Conservation (phyloP, 1,140 invertebrate genomes). For the Rhyacophila brunnea region DNA sequence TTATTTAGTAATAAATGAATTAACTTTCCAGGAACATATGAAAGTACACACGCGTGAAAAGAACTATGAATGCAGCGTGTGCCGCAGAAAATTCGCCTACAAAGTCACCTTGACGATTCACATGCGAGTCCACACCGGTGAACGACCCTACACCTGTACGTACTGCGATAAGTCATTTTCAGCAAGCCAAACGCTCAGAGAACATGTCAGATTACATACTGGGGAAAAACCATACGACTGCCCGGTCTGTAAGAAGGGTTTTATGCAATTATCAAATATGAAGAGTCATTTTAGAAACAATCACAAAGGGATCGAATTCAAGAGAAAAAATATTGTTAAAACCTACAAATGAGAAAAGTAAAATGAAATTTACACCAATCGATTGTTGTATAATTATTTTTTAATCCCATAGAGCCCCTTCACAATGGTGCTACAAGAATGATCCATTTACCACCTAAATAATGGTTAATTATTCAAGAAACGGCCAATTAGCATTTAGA, state of each 20-base stretch:
- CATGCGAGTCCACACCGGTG: conserved; percentile 27
- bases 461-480: too few relatives aligned
- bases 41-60: conserved; percentile 49
- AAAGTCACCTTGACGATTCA: conserved; percentile 31
- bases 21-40: conserved; percentile 39
- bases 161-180: conserved; percentile 40
- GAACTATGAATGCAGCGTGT: conserved; percentile 49
- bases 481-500: too few relatives aligned
- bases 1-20: too few relatives aligned
- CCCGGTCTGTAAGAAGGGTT: conserved; percentile 50
- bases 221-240: conserved; percentile 57
- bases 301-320: conserved; percentile 2
- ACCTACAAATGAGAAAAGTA: too few relatives aligned
- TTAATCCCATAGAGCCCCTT: too few relatives aligned
- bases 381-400: too few relatives aligned
- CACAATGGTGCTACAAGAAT: too few relatives aligned
- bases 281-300: conserved; percentile 13
- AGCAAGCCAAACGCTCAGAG: conserved; percentile 42
- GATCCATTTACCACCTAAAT: too few relatives aligned
- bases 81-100: conserved; percentile 39
- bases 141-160: conserved; percentile 35
- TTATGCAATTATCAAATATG: conserved; percentile 38
- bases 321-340: too few relatives aligned
- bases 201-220: conserved; percentile 45
- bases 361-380: too few relatives aligned